Base-by-base conservation (phyloP, 2,113 vertebrate genomes). In the Thryonomys swinderianus region DNA sequence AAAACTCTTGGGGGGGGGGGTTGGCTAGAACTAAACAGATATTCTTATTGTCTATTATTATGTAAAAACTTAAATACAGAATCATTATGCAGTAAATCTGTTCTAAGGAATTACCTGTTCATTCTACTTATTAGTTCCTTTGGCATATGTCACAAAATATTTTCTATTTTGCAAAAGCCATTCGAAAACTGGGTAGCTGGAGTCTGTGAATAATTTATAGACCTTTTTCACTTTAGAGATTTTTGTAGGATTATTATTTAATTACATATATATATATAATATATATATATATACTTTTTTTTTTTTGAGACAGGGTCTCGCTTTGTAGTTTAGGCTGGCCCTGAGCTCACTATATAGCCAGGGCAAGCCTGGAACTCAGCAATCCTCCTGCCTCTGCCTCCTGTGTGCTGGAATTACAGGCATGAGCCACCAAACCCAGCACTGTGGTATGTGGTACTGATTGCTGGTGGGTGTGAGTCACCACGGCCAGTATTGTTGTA, bases 31-130 rank as follows among this genome's bases (percentile, higher is more conserved):
- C 53, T 61, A 66, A 94, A 88, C 59, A 91, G 8, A 81, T 78
- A 84, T 78, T 95, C 51, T 55, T 94, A 55, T 62, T 74, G 45
- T 88, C 61, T 55, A 16, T 88, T 88, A 37, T 90, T 89, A 59
- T 37, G 20, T 62, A 91, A 66, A 73, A 91, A 30, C 25, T 71
- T 66, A 55, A 12, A n/a, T 84, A 23, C 76, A 37, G 71, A 74
- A 20, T 74, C 71, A 82, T 10, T 78, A 71, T 53, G 48, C 34
- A 23, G 64, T 37, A 79, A 53, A 40, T 64, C 30, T 27, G 55
- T 42, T 88, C 42, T 96, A 20, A 73, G 66, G 55, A 91, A 45
- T 55, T 88, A 79, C 51, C 48, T 96, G n/a, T 90, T 88, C 81
- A 85, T 84, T 79, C 61, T 90, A 45, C 21, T 42, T 71, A 88